Conservation (phyloP, 2,888 invertebrate species). For the Nephrocerus scutellatus region DNA sequence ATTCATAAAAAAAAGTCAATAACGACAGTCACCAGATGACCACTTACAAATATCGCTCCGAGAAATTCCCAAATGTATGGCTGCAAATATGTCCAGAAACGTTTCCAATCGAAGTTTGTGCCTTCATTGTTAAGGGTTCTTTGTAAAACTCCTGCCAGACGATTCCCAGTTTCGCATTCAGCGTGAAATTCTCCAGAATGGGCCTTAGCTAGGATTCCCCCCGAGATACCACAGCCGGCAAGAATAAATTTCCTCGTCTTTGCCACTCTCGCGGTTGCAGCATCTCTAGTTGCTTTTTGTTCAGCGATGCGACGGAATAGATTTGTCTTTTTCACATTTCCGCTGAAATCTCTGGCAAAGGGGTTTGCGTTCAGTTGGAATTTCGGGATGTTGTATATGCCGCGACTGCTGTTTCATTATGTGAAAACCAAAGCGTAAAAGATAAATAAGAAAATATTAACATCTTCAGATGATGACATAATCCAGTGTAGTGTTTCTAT, state of each 20-base stretch:
- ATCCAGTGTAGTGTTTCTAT: constrained; percentile 14
- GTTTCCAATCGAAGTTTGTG: constrained; percentile 69
- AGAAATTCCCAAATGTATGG: constrained; percentile 71
- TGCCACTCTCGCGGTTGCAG: constrained; percentile 8
- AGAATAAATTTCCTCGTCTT: constrained; percentile 29
- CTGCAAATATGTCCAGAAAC: constrained; percentile 63
- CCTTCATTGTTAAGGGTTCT: constrained; percentile 48
- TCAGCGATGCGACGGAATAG: constrained; percentile 8
- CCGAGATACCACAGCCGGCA: constrained; percentile 33
- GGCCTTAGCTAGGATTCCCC: constrained; percentile 29
- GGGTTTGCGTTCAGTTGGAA: constrained; percentile 20
- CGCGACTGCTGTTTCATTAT: constrained; percentile 24
- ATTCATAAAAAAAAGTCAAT: neutral
- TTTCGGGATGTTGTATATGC: constrained; percentile 17
- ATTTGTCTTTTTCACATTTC: constrained; percentile 13
- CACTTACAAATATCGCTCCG: constrained; percentile 65
- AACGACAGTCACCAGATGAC: neutral
- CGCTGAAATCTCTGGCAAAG: constrained; percentile 21
- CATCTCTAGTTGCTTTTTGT: constrained; percentile 3
- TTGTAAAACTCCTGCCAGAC: constrained; percentile 36
- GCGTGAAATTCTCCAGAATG: constrained; percentile 24
- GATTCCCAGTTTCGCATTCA: constrained; percentile 39
- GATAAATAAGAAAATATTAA: constrained; percentile 11
- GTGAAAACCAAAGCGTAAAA: constrained; percentile 23
- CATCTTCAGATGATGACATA: constrained; percentile 28